These are phyloP conservation scores for Rhingia rostrata DNA, from an alignment of 2,888 invertebrate species.

Conservation along the genomic window DNA sequence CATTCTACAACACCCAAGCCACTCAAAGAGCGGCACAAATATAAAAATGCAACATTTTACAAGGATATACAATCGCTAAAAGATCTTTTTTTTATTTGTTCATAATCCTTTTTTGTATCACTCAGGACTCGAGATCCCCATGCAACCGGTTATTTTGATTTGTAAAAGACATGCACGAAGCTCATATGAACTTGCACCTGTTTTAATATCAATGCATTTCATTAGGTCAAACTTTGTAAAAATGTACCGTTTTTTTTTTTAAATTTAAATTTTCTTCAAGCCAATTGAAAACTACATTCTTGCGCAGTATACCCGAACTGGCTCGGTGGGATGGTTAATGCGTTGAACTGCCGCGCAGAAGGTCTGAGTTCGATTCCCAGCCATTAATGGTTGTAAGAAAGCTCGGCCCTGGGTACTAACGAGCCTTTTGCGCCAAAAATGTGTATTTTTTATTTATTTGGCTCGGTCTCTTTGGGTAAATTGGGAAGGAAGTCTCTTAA, in stretches of 20 bases:
- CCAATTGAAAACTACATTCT: conserved; percentile 19
- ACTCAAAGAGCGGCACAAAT: too few relatives aligned
- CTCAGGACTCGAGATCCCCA: conserved; percentile 34
- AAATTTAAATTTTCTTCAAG: conserved; percentile 11
- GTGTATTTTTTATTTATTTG: too few relatives aligned
- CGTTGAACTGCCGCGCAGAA: too few relatives aligned
- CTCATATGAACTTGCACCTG: conserved; percentile 29
- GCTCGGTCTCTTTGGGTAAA: conserved; percentile 51
- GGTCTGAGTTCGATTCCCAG: too few relatives aligned
- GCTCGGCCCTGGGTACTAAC: too few relatives aligned
- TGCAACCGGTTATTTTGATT: conserved; percentile 24
- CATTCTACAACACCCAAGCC: too few relatives aligned
- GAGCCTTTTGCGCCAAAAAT: too few relatives aligned
- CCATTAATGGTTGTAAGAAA: too few relatives aligned
- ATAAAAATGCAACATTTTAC: too few relatives aligned
- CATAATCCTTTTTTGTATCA: conserved; percentile 35
- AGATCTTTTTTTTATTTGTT: conserved; percentile 29
- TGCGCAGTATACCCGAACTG: too few relatives aligned
- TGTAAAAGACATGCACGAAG: conserved; percentile 33
- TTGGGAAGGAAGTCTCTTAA: conserved; percentile 70
- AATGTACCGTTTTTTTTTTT: conserved; percentile 23
- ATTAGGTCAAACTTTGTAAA: conserved; percentile 12
- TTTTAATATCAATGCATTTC: conserved; percentile 8
- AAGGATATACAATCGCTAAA: conserved; percentile 15
- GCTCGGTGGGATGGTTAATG: too few relatives aligned